phyloP scores from a whole-genome alignment of 2,797 vertebrate species.

The Knipowitschia caucasica region DNA sequence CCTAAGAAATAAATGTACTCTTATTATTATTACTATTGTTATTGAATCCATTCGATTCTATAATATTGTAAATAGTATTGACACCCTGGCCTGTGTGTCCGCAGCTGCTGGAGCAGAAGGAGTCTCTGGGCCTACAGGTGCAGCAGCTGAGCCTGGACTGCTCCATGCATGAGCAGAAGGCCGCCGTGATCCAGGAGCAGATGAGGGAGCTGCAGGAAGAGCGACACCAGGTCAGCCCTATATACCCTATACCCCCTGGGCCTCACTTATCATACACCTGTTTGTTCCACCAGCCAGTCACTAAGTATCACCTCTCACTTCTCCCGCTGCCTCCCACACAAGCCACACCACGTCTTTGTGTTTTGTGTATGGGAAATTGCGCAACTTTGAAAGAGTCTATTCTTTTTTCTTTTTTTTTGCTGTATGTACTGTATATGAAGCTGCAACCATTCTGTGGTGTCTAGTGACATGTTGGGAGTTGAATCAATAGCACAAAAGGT shows the following conservation, averaged over 20 bases:
- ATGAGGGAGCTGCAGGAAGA: conserved; percentile 83
- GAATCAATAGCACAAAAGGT: no score
- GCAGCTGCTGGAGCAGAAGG: conserved; percentile 82
- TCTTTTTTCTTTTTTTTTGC: no score
- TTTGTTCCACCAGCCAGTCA: neutral
- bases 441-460: no score
- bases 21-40: no score
- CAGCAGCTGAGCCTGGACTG: conserved; percentile 79
- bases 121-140: conserved; percentile 75
- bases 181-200: conserved; percentile 76
- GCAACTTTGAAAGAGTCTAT: neutral
- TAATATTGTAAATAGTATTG: no score
- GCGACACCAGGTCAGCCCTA: conserved; percentile 83
- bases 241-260: neutral
- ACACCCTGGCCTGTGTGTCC: neutral
- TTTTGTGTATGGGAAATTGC: neutral
- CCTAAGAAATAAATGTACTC: no score
- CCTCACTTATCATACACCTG: neutral
- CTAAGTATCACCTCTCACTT: neutral
- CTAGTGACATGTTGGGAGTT: no score
- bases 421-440: no score
- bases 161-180: conserved; percentile 82
- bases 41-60: no score
- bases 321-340: neutral
- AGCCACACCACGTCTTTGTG: neutral